A percentile compares a stretch with the other conserved stretches of the same genome.
Conservation (phyloP, 2,888 invertebrate species). For the Labia minor region DNA sequence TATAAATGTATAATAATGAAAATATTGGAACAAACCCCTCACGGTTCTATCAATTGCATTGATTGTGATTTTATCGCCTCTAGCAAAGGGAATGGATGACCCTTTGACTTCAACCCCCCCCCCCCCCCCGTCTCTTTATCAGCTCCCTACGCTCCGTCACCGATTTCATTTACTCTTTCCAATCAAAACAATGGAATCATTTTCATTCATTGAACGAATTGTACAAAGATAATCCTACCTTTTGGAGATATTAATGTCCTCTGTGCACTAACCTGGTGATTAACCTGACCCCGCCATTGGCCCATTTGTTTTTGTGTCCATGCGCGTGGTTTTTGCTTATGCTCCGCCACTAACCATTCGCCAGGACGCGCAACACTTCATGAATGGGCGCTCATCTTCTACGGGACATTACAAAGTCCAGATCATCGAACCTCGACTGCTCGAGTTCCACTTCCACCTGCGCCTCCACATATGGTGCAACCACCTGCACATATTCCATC, state of each 20-base stretch:
- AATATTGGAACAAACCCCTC: too few relatives aligned
- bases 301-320: not conserved
- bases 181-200: too few relatives aligned
- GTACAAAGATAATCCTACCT: not conserved
- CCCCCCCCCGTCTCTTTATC: too few relatives aligned
- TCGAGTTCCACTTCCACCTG: conserved; percentile 24
- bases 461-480: conserved; percentile 26
- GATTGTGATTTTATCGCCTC: too few relatives aligned
- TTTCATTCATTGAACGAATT: too few relatives aligned
- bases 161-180: too few relatives aligned
- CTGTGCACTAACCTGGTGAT: conserved; percentile 13
- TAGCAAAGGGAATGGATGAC: too few relatives aligned
- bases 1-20: too few relatives aligned
- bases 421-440: conserved; percentile 33
- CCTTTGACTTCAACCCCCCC: too few relatives aligned
- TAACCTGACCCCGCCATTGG: not conserved
- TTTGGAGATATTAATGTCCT: not conserved
- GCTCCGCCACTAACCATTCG: conserved; percentile 28
- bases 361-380: conserved; percentile 79
- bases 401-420: conserved; percentile 62
- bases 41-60: too few relatives aligned
- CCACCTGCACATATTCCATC: conserved; percentile 24
- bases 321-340: not conserved
- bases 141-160: too few relatives aligned
- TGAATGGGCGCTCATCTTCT: conserved; percentile 87